Evolutionary conservation across 1,140 invertebrate genomes (phyloP), one percentile per base, ranked within the genome.

Genomic region (Centruroides vittatus): DNA sequence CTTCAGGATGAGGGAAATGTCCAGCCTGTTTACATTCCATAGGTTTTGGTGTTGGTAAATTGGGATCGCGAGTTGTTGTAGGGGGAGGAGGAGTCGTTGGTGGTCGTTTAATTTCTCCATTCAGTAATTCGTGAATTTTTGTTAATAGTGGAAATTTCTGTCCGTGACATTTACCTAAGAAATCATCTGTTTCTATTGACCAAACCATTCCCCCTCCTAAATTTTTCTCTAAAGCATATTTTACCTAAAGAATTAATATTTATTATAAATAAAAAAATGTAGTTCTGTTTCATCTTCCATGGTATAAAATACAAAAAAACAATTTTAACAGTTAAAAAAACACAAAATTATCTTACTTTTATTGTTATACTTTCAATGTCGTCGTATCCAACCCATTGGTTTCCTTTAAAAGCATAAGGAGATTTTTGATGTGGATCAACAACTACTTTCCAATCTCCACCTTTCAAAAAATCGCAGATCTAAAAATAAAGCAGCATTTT

Each of bases 151-250:
- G 41, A 3, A 41, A 41, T 41, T 41, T 41, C 41, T 41, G 41
- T 0, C 8, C 8, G 41, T 67, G 66, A 55, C 70, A 72, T 55
- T 57, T 62, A 5, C 69, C 74, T 11, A 61, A 69, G 57, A 80
- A 80, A 63, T 82, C 81, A 65, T 82, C 81, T 9, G 79, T 80
- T 63, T 83, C 82, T 0, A 83, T 67, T 4, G 78, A 78, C 82
- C 82, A 83, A 9, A 82, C 70, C 81, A 84, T 83, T 0, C 75
- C 74, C 35, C 81, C 82, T 4, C 73, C 81, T 60, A 79, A 58
- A 47, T 66, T 48, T 54, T 67, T 61, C 34, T 61, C 57, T 55
- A 68, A 67, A n/a, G 65, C 66, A 52, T 65, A 73, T 47, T 66
- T 58, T 55, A 76, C 73, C 70, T 78, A 76, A n/a, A 48, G 12